Base-by-base conservation (phyloP, 2,113 vertebrate genomes). In the Brienomyrus longianalis region DNA sequence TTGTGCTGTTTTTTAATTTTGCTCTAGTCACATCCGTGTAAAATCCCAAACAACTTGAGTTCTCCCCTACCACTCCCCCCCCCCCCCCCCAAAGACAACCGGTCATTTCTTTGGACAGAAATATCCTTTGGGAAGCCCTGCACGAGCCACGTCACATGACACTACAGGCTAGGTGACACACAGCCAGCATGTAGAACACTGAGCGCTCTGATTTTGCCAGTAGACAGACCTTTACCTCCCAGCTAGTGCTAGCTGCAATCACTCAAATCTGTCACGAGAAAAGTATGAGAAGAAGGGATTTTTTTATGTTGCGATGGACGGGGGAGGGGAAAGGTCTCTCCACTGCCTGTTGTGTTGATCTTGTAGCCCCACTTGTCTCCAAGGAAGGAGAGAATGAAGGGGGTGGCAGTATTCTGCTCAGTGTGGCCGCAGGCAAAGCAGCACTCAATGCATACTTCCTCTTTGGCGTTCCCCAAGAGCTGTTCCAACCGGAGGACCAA, bases 371-470 rank as follows among this genome's bases (percentile, higher is more conserved):
- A 31, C 88, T 50, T 83, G 17, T 62, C 52, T 62, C 52, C 80
- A 39, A 47, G 70, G 15, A 89, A 51, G 27, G 88, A 52, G 48
- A 13, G 13, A 21, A 47, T 48, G 51, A 43, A 59, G 89, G 27
- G 6, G 86, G 90, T 84, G 90, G 88, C 51, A 31, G 88, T 77
- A 66, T 45, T 83, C 86, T 4, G 54, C 66, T n/a, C 83, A 87
- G 91, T 43, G 23, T 92, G 92, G 90, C 93, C 90, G 90, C 90
- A 90, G 91, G 54, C 51, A 92, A 91, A 90, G 23, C 54, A 88
- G 92, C 92, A 91, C 93, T 94, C 89, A 93, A 86, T 86, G 91
- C 92, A 91, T 91, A 90, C 93, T 93, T 94, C 93, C 94, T 90
- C 92, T 90, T 94, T 84, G 27, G 89, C 90, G 48, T 88, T 92